These are phyloP conservation scores for Cuculus canorus DNA, from an alignment of 2,797 vertebrate genomes.

Conservation along the genomic window DNA sequence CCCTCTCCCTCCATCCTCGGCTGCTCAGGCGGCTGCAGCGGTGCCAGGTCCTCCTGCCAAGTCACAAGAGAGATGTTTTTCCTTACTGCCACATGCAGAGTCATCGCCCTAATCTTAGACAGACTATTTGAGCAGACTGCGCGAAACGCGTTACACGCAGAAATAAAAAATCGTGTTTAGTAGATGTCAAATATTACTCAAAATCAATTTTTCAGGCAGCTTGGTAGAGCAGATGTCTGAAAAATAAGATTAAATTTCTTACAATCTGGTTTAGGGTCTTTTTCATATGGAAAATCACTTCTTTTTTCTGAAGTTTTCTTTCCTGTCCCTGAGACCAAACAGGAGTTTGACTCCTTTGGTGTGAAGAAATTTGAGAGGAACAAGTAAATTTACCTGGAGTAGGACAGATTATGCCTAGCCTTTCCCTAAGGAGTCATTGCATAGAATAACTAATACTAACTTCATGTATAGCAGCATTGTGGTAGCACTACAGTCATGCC, in stretches of 20 bases:
- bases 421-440: neutral
- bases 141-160: rapidly evolving
- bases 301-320: neutral
- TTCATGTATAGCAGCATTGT: neutral
- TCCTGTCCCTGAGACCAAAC: neutral
- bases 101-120: neutral
- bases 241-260: neutral
- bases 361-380: neutral
- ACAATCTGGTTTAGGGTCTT: neutral
- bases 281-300: neutral
- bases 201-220: neutral
- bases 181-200: neutral
- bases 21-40: constrained; percentile 7
- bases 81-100: neutral
- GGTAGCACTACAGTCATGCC: neutral
- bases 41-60: constrained; percentile 72
- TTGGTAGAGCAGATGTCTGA: neutral
- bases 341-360: neutral
- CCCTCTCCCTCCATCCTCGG: constrained; percentile 37
- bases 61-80: neutral
- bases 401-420: neutral
- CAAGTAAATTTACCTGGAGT: neutral
- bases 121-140: neutral
- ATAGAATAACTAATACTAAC: neutral
- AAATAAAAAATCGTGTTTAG: neutral